phyloP scores from a whole-genome alignment of 2,113 vertebrate genomes.

The Jacana jacana region DNA sequence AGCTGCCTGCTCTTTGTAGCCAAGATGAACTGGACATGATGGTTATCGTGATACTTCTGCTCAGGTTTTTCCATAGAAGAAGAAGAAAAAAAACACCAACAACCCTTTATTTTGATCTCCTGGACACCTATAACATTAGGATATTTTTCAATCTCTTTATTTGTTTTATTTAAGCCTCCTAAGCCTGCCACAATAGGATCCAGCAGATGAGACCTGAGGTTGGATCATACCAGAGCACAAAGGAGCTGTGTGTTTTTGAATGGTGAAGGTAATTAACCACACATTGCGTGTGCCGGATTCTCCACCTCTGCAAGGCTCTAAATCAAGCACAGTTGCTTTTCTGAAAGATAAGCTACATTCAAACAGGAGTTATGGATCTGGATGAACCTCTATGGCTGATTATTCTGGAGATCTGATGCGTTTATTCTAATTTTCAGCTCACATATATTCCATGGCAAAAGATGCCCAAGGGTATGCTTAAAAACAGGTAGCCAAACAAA shows the following conservation, averaged over 20 bases:
- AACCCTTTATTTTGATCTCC: not conserved
- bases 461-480: not conserved
- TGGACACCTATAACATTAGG: not conserved
- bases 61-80: not conserved
- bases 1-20: fast-evolving
- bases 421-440: not conserved
- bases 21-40: not conserved
- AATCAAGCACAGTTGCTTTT: not conserved
- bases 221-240: not conserved
- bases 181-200: not conserved
- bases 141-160: not conserved
- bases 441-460: not conserved
- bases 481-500: not conserved
- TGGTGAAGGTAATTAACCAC: not conserved
- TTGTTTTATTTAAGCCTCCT: not conserved
- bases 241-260: not conserved
- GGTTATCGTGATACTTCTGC: not conserved
- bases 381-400: not conserved
- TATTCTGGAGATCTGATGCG: not conserved
- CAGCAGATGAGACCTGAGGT: not conserved
- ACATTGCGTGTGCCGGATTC: not conserved
- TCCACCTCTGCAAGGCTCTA: not conserved
- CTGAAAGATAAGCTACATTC: not conserved
- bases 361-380: fast-evolving
- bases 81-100: not conserved